Percentiles rank a stretch among this genome's conserved stretches.
These are phyloP conservation scores for Phymanthus crucifer DNA, from an alignment of 92 coral and sea anemone species.

Conservation along the genomic window DNA sequence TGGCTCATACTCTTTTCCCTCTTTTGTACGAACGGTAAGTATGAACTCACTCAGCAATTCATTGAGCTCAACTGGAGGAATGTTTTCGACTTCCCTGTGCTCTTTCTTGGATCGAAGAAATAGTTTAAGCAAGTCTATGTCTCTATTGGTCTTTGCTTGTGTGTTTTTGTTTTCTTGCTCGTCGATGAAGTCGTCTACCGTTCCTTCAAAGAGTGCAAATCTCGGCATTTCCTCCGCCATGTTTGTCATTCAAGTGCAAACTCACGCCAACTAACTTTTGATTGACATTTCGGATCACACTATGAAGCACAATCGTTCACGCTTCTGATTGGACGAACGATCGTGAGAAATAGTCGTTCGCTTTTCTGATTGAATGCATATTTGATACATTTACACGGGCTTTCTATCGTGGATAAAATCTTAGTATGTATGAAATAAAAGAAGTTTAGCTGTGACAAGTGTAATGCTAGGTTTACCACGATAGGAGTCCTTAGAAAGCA, in stretches of 20 bases:
- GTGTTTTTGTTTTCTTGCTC: constrained; percentile 3
- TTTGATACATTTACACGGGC: no score
- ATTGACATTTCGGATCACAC: neutral
- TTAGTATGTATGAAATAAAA: no score
- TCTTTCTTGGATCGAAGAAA: constrained; percentile 3
- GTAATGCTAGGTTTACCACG: no score
- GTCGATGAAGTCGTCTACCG: neutral
- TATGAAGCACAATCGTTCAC: no score
- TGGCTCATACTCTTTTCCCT: constrained; percentile 31
- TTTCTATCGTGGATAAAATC: no score
- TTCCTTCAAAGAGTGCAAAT: no score
- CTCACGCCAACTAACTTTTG: neutral
- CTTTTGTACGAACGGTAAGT: constrained; percentile 20
- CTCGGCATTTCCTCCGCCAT: no score
- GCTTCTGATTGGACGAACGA: no score
- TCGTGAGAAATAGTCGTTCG: no score
- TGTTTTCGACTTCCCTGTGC: constrained; percentile 5
- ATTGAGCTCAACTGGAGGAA: constrained; percentile 26
- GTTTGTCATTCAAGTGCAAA: neutral
- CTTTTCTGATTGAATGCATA: no score
- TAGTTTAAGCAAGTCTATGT: neutral
- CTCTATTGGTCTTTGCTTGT: neutral
- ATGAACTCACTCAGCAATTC: constrained; percentile 29
- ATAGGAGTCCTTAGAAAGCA: no score
- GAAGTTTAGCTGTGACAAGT: no score